phyloP scores from a whole-genome alignment of 2,888 invertebrate genomes.

The Apotomis turbidana region DNA sequence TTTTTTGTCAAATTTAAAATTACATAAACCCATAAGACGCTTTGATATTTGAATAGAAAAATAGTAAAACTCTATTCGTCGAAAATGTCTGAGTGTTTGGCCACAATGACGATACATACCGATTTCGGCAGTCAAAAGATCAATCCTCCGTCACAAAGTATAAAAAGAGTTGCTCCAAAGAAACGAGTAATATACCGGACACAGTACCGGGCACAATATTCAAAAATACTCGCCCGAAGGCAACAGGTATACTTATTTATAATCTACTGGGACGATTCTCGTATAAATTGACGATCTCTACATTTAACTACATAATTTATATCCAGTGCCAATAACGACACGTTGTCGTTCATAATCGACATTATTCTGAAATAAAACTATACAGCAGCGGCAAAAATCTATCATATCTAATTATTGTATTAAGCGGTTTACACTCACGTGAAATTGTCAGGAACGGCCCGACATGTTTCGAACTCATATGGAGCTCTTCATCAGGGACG shows the following conservation, averaged over 20 bases:
- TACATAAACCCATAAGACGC: too few species aligned
- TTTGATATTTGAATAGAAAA: too few species aligned
- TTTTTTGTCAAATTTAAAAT: too few species aligned
- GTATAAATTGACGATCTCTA: constrained; percentile 11
- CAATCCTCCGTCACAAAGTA: not conserved
- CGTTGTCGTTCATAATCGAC: not conserved
- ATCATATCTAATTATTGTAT: too few species aligned
- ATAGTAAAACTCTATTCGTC: too few species aligned
- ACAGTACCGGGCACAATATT: not conserved
- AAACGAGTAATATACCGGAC: constrained; percentile 3
- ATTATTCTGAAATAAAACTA: too few species aligned
- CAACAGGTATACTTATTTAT: not conserved
- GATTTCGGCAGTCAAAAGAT: not conserved
- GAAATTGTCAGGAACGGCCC: too few species aligned
- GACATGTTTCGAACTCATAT: too few species aligned
- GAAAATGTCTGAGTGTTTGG: not conserved
- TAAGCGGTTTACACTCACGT: too few species aligned
- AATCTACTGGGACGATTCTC: constrained; percentile 13
- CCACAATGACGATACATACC: not conserved
- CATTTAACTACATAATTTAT: not conserved
- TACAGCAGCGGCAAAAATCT: too few species aligned
- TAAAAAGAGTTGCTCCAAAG: not conserved
- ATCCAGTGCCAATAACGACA: not conserved
- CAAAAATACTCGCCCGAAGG: not conserved
- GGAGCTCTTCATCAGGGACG: too few species aligned